A percentile compares a stretch with the other conserved stretches of the same genome.
These are phyloP conservation scores for Scaptomyza tumidula DNA, from an alignment of 2,888 invertebrate genomes.

Conservation along the genomic window DNA sequence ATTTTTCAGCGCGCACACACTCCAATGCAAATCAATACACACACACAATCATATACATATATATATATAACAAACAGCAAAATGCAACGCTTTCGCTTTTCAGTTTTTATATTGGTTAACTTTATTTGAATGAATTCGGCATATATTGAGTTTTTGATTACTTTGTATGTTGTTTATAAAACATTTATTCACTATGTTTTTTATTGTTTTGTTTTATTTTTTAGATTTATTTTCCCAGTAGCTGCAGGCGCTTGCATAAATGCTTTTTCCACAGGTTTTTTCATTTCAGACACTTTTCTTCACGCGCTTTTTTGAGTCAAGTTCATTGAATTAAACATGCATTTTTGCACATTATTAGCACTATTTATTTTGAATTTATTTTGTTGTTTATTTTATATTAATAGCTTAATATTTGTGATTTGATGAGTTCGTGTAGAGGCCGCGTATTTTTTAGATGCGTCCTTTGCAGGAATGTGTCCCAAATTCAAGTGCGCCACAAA, in stretches of 20 bases:
- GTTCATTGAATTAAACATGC: not conserved
- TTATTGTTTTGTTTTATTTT: not conserved
- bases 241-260: conserved; percentile 26
- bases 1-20: conserved; percentile 69
- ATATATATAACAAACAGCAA: conserved; percentile 12
- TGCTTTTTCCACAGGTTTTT: conserved; percentile 47
- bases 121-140: not conserved
- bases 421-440: conserved; percentile 5
- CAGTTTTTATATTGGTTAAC: not conserved
- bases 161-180: not conserved
- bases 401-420: not conserved
- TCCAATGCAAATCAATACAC: conserved; percentile 54
- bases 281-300: conserved; percentile 41
- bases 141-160: not conserved
- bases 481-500: conserved; percentile 79
- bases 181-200: not conserved
- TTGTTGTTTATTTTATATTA: not conserved
- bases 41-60: conserved; percentile 22
- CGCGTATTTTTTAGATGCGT: conserved; percentile 66
- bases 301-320: conserved; percentile 9
- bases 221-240: conserved; percentile 12
- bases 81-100: conserved; percentile 62
- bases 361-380: not conserved
- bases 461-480: conserved; percentile 80
- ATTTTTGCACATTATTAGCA: not conserved